phyloP scores from a whole-genome alignment of 2,113 vertebrate species.

The Melanocharis versteri region DNA sequence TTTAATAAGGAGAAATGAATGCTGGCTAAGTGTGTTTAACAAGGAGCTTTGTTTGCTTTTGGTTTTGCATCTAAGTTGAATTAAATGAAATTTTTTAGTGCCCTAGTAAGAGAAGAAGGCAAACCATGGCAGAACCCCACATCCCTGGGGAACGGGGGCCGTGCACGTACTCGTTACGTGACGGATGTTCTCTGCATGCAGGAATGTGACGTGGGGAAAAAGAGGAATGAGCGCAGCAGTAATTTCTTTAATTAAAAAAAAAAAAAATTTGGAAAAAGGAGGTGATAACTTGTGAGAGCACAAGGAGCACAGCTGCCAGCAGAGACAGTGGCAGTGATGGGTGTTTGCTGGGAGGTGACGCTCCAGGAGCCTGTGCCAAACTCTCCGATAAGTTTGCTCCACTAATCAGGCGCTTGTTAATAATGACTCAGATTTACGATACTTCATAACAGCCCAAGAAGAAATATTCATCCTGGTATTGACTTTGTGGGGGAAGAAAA shows the following conservation, averaged over 20 bases:
- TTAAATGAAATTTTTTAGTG: neutral
- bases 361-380: neutral
- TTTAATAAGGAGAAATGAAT: conserved; percentile 2
- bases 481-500: conserved; percentile 52
- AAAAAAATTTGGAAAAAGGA: neutral
- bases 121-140: neutral
- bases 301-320: neutral
- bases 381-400: neutral
- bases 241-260: neutral
- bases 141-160: neutral
- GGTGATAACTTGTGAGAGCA: neutral
- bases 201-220: neutral
- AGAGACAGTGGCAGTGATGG: neutral
- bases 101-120: neutral
- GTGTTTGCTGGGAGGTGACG: neutral
- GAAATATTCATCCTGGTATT: conserved; percentile 50
- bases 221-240: neutral
- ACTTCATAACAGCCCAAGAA: conserved; percentile 28
- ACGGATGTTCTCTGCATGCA: neutral
- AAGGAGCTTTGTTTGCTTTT: neutral
- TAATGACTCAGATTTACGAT: conserved; percentile 39
- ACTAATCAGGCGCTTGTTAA: conserved; percentile 25
- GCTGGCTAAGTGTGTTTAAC: neutral
- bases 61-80: neutral
- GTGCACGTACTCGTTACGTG: rapidly evolving